Evolutionary conservation across 2,888 invertebrate genomes (phyloP), one percentile per base, ranked within the genome.

Genomic region (Ernsta delagoae): DNA sequence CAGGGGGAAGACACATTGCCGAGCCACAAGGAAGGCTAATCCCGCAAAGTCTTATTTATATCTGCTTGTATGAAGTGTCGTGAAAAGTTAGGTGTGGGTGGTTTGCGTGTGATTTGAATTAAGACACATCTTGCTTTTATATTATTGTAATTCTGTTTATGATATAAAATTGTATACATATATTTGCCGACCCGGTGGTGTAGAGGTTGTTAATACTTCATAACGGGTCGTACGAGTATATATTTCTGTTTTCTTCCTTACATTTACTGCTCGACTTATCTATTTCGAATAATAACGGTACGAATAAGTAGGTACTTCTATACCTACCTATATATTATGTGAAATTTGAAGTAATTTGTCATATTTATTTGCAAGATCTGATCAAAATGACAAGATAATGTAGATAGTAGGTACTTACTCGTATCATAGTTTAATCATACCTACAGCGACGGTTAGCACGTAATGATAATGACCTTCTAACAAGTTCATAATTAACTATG

Each of bases 1-100:
- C 31, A 75, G 72, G 70, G 73, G 72, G 69, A 73, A 77, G 83
- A 83, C 78, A 78, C 79, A 83, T 82, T 75, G 81, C 81, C 71
- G 75, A 74, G 31, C 31, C 78, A 80, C 75, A 73, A 78, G 78
- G 76, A 76, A 76, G 78, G 79, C 81, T 80, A 79, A 78, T 79
- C 75, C 74, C 64, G 71, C 69, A 66, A 64, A 70, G 68, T 71
- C 71, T 70, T 69, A 71, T 67, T 69, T 72, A 64, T 53, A 59
- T 63, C 50, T 54, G 48, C 50, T 69, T 63, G 64, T 64, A 59
- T 70, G 59, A 59, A 64, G 41, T 63, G 34, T 57, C 59, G 56
- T 53, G 39, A 16, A 69, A 68, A 53, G 24, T 34, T 43, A 43
- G 9, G 3, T 43, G 43, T 43, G 43, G 43, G 43, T 43, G 43